phyloP scores from a whole-genome alignment of 1,140 invertebrate species.

The Andricus grossulariae region DNA sequence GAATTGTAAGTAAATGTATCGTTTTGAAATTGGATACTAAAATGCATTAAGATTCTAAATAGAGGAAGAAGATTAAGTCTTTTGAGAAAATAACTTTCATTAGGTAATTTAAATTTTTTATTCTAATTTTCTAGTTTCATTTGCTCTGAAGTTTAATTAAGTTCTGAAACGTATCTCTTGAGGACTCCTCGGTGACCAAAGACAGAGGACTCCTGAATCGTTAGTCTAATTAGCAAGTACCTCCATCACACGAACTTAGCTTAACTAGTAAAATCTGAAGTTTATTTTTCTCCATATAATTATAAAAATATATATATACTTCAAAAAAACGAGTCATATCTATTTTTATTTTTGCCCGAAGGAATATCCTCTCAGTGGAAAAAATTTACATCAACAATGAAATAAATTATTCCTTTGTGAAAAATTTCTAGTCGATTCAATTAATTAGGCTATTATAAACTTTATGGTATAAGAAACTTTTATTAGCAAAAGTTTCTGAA shows the following conservation, averaged over 20 bases:
- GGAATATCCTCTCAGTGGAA: too few relatives aligned
- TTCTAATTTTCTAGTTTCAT: slow-evolving; percentile 57
- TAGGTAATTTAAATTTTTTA: slow-evolving; percentile 59
- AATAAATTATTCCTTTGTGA: too few relatives aligned
- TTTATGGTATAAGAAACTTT: too few relatives aligned
- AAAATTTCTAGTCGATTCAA: too few relatives aligned
- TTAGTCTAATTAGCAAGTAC: slow-evolving; percentile 9
- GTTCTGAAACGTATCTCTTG: slow-evolving; percentile 49
- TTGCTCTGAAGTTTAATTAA: slow-evolving; percentile 65
- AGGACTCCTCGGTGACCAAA: slow-evolving; percentile 43
- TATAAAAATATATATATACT: not conserved
- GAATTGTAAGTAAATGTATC: too few relatives aligned
- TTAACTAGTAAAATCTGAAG: slow-evolving; percentile 38
- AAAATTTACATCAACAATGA: too few relatives aligned
- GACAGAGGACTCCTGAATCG: not conserved
- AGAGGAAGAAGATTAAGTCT: too few relatives aligned
- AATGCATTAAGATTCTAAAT: too few relatives aligned
- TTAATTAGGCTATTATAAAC: too few relatives aligned
- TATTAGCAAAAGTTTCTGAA: too few relatives aligned
- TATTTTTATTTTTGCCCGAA: too few relatives aligned
- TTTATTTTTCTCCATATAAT: slow-evolving; percentile 31
- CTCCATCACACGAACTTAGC: slow-evolving; percentile 18
- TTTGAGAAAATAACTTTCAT: not conserved
- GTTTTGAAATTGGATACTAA: too few relatives aligned
- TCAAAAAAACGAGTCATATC: not conserved